phyloP scores from a whole-genome alignment of 2,797 vertebrate genomes.

The Cuniculus paca region DNA sequence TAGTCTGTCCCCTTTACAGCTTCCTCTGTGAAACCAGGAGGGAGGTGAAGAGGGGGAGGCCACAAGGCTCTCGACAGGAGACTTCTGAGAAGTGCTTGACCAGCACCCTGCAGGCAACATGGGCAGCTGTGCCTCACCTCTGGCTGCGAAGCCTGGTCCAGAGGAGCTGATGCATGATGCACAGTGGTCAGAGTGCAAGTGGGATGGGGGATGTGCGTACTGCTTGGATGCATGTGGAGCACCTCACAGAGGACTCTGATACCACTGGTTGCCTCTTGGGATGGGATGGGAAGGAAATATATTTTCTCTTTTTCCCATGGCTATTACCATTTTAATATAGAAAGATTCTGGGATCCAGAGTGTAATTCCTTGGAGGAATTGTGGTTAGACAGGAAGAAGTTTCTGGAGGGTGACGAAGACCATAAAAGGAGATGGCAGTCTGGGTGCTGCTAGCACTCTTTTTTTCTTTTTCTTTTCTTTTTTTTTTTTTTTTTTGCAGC shows the following conservation, averaged over 20 bases:
- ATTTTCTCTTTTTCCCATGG: background rate
- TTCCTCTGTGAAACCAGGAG: background rate
- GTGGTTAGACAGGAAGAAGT: background rate
- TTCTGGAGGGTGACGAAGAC: background rate
- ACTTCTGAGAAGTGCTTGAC: background rate
- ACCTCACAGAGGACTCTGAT: rapidly evolving
- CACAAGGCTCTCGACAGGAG: background rate
- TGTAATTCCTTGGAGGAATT: background rate
- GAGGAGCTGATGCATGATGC: background rate
- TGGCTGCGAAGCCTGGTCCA: background rate
- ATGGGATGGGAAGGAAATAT: background rate
- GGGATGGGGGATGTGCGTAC: background rate
- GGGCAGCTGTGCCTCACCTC: background rate
- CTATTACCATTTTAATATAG: conserved; percentile 24
- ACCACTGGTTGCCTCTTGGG: background rate
- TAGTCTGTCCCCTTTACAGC: background rate
- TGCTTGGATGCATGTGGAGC: background rate
- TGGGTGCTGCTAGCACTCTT: background rate
- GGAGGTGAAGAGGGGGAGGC: background rate
- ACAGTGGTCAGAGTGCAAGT: background rate
- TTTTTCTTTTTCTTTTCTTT: too few species aligned
- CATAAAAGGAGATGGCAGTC: background rate
- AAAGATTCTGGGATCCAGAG: background rate
- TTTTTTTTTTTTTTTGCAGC: too few species aligned
- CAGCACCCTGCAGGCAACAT: background rate